These are phyloP conservation scores for Nautilus pompilius DNA, from an alignment of 1,140 invertebrate species.

Conservation along the genomic window DNA sequence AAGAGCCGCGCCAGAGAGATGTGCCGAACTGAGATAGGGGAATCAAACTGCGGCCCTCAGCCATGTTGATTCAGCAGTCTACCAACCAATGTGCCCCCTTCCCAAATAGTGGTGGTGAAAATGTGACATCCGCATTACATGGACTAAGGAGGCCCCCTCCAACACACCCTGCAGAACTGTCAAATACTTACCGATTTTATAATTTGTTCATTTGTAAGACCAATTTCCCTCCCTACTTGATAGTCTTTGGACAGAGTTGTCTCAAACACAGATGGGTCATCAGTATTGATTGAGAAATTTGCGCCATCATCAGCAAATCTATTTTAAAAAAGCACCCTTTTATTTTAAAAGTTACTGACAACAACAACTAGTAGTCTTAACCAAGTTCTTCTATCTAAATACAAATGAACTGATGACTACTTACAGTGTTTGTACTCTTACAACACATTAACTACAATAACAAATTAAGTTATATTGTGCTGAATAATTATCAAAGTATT, in stretches of 20 bases:
- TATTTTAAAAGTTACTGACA: too few species aligned
- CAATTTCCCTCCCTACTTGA: conserved; percentile 53
- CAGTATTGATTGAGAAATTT: conserved; percentile 64
- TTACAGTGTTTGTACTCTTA: too few species aligned
- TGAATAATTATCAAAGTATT: too few species aligned
- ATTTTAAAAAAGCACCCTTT: too few species aligned
- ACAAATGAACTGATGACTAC: too few species aligned
- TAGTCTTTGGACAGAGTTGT: conserved; percentile 59
- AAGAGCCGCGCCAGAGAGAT: not conserved
- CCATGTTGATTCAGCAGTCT: not conserved
- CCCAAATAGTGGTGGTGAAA: not conserved
- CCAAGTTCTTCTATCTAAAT: too few species aligned
- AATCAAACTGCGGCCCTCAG: not conserved
- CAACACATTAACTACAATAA: too few species aligned
- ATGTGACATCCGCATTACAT: not conserved
- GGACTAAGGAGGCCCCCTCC: not conserved
- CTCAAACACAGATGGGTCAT: conserved; percentile 62
- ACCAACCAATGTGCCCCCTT: not conserved
- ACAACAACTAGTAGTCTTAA: too few species aligned
- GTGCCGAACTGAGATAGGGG: not conserved
- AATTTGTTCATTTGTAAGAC: conserved; percentile 58
- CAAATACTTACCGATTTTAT: conserved; percentile 56
- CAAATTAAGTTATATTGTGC: too few species aligned
- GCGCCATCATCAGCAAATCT: conserved; percentile 63
- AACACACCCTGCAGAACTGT: too few species aligned